Evolutionary conservation across 2,888 invertebrate species (phyloP).

Genomic region (Lobophora halterata): DNA sequence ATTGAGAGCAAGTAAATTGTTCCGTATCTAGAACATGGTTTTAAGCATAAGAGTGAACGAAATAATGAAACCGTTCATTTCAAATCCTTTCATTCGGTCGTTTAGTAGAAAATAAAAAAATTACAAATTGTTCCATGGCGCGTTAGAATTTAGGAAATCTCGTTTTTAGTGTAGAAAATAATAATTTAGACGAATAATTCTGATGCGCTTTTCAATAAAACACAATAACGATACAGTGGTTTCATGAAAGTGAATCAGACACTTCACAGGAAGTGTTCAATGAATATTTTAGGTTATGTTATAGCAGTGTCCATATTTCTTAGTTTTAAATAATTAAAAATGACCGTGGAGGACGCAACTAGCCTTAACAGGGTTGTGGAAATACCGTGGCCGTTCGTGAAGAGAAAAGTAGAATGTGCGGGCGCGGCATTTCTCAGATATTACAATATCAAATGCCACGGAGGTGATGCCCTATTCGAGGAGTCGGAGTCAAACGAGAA

Average conservation of each 20-base stretch:
- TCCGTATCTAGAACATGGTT: background rate
- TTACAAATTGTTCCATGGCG: conserved; percentile 52
- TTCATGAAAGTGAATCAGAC: conserved; percentile 15
- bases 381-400: conserved; percentile 57
- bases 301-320: conserved; percentile 56
- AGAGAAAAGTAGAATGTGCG: conserved; percentile 74
- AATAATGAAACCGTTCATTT: too few species aligned
- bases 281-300: conserved; percentile 68
- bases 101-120: too few species aligned
- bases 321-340: conserved; percentile 54
- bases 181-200: conserved; percentile 8
- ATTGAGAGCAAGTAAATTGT: background rate
- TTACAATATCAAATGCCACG: conserved; percentile 73
- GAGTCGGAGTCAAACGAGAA: conserved; percentile 67
- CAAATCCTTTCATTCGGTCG: conserved; percentile 31
- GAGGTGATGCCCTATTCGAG: conserved; percentile 66
- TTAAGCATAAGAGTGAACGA: background rate
- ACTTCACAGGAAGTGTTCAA: conserved; percentile 34
- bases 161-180: conserved; percentile 18
- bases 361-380: conserved; percentile 54
- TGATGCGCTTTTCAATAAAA: conserved; percentile 12
- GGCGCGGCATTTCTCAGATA: conserved; percentile 75
- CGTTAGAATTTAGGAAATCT: conserved; percentile 45
- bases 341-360: conserved; percentile 62
- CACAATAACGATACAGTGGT: conserved; percentile 5